Base-by-base conservation (phyloP, 1,140 invertebrate species). In the Drosophila repletoides region DNA sequence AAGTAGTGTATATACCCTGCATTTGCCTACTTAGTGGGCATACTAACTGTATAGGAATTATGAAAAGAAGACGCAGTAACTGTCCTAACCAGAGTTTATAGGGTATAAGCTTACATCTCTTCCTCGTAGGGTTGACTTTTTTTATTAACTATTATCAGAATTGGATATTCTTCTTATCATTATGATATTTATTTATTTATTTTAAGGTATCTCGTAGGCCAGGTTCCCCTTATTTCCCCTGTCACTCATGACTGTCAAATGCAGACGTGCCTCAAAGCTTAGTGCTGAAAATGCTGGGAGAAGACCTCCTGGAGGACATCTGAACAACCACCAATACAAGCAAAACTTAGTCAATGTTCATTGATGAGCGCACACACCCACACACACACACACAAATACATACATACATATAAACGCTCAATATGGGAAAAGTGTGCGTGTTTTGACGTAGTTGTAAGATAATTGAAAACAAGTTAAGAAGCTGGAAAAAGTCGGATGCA, bases 321-420 rank as follows among this genome's bases (percentile, higher is more conserved):
- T 65, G 58, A 41, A 12, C 28, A n/a, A n/a, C 26, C 48, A 31
- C 41, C 43, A 64, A 64, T 69, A 64, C 58, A 26, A 24, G 45
- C 64, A 68, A 63, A 59, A 73, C 52, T 79, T 79, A 68, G 49
- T 73, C 69, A 79, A 79, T 61, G 74, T 72, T 61, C 74, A 77
- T 79, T 79, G 75, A 79, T 73, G 64, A 75, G 56, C 53, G 24
- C 28, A 19, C n/a, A 15, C 5, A 33, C 65, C 29, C 29, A 49
- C 49, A 33, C 15, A 51, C 31, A 46, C 21, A 26, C 10, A 26
- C 29, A 36, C 14, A n/a, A n/a, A n/a, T n/a, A n/a, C n/a, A n/a
- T n/a, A n/a, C n/a, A n/a, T n/a, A n/a, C n/a, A n/a, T n/a, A n/a
- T n/a, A n/a, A n/a, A n/a, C n/a, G n/a, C n/a, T n/a, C n/a, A n/a